Conservation (phyloP, 2,113 vertebrate species). For the Hemibagrus wyckioides region DNA sequence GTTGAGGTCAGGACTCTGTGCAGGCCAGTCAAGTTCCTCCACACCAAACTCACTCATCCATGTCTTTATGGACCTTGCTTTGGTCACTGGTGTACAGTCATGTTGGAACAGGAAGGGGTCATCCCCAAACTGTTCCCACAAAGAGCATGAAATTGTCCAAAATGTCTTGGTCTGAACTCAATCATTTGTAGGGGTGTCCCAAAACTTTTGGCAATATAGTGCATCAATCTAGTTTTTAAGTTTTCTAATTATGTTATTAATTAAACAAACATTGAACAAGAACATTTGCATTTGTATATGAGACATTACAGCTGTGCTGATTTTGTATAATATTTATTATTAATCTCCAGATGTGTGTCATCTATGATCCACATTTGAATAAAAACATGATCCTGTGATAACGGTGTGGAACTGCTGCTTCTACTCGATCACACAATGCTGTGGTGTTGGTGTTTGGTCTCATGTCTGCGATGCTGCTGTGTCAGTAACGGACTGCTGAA, state of each 20-base stretch:
- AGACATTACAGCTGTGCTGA: not conserved
- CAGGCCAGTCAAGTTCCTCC: too few species aligned
- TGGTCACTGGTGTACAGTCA: too few species aligned
- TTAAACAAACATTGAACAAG: not conserved
- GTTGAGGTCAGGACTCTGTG: too few species aligned
- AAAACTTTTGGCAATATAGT: too few species aligned
- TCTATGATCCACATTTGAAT: not conserved
- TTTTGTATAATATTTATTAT: not conserved
- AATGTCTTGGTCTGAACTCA: too few species aligned
- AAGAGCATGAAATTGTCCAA: too few species aligned
- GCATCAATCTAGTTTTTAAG: not conserved
- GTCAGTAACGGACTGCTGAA: constrained; percentile 18
- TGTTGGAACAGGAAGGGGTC: too few species aligned
- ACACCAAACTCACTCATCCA: too few species aligned
- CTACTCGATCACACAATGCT: not conserved
- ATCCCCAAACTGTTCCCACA: too few species aligned
- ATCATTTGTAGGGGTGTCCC: too few species aligned
- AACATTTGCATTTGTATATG: not conserved
- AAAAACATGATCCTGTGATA: not conserved
- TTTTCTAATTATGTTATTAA: not conserved
- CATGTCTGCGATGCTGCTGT: not conserved
- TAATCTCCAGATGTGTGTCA: not conserved
- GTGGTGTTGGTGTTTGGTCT: not conserved
- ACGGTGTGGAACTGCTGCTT: not conserved
- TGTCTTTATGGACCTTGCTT: too few species aligned